phyloP scores from a whole-genome alignment of 2,888 invertebrate genomes.

The Drosophila borborema region DNA sequence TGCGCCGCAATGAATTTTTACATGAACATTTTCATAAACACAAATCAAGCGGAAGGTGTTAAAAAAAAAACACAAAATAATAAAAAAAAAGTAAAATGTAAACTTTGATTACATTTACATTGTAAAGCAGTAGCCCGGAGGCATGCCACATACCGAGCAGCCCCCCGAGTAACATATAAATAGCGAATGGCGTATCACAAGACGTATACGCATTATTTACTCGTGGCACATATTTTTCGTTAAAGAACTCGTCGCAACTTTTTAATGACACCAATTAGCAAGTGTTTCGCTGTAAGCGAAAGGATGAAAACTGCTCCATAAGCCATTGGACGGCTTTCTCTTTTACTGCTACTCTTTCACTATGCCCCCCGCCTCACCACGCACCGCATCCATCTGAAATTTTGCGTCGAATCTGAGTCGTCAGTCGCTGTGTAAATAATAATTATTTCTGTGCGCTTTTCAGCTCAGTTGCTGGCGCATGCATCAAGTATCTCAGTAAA shows the following conservation, averaged over 20 bases:
- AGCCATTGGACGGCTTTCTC: slow-evolving; percentile 39
- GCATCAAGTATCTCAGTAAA: slow-evolving; percentile 28
- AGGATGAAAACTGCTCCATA: slow-evolving; percentile 23
- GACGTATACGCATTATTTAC: slow-evolving; percentile 57
- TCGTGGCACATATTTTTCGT: slow-evolving; percentile 37
- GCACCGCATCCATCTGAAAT: neutral
- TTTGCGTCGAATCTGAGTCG: slow-evolving; percentile 45
- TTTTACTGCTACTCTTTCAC: slow-evolving; percentile 9
- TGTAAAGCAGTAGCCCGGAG: slow-evolving; percentile 59
- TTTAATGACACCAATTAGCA: slow-evolving; percentile 79
- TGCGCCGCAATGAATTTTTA: slow-evolving; percentile 56
- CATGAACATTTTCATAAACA: slow-evolving; percentile 65
- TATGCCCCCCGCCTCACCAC: neutral
- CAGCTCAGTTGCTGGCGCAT: slow-evolving; percentile 28
- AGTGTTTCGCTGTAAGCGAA: slow-evolving; percentile 13
- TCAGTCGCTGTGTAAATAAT: slow-evolving; percentile 72
- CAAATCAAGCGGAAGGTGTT: slow-evolving; percentile 71
- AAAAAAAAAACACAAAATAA: slow-evolving; percentile 11
- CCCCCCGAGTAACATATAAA: neutral
- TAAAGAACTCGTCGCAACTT: slow-evolving; percentile 58
- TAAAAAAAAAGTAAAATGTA: neutral
- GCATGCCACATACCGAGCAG: neutral
- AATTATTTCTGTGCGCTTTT: slow-evolving; percentile 69
- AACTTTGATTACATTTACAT: slow-evolving; percentile 79
- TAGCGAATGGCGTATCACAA: slow-evolving; percentile 9